Evolutionary conservation across 2,113 vertebrate species (phyloP).

Genomic region (Coregonus clupeaformis): DNA sequence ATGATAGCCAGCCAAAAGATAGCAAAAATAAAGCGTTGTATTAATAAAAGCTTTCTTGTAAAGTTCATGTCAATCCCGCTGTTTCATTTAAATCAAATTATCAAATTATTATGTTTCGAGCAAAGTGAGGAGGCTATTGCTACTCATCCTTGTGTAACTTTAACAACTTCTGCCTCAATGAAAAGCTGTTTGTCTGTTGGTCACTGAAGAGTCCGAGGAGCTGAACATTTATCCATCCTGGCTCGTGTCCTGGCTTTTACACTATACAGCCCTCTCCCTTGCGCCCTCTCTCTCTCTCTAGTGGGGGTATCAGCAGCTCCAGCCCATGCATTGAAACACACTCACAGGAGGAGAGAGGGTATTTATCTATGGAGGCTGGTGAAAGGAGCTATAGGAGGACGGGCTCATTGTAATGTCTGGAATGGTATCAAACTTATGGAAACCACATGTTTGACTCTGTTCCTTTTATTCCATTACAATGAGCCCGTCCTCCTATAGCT

Average conservation of each 20-base stretch:
- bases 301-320: too few relatives aligned
- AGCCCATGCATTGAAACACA: not conserved
- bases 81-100: not conserved
- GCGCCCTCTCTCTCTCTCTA: not conserved
- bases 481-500: too few relatives aligned
- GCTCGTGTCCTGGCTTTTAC: not conserved
- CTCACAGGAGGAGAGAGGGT: not conserved
- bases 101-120: not conserved
- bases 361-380: too few relatives aligned
- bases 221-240: not conserved
- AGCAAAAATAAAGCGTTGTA: not conserved
- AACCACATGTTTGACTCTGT: too few relatives aligned
- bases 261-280: not conserved
- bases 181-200: not conserved
- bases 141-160: not conserved
- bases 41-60: not conserved
- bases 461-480: too few relatives aligned
- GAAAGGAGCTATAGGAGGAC: too few relatives aligned
- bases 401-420: too few relatives aligned
- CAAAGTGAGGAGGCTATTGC: not conserved
- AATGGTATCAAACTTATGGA: too few relatives aligned
- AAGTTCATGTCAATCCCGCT: too few relatives aligned
- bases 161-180: too few relatives aligned
- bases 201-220: not conserved
- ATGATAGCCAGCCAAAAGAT: not conserved